Percentiles rank a stretch among this genome's conserved stretches.
phyloP scores from a whole-genome alignment of 2,888 invertebrate species.

The Eudemis profundana region DNA sequence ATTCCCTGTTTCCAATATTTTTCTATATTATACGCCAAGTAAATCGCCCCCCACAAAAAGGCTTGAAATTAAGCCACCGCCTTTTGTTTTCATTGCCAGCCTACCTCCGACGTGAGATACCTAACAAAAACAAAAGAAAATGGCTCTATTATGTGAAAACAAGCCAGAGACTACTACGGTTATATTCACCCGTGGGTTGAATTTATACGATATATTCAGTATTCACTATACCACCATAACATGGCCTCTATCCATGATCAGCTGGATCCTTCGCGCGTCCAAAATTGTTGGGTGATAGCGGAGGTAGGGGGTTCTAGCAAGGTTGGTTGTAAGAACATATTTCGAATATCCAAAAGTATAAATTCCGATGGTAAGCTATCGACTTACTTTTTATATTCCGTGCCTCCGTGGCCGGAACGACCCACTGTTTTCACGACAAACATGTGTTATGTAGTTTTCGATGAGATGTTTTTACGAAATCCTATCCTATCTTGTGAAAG shows the following conservation, averaged over 20 bases:
- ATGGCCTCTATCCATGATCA: constrained; percentile 57
- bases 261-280: constrained; percentile 43
- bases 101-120: constrained; percentile 78
- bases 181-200: constrained; percentile 83
- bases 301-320: constrained; percentile 53
- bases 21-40: constrained; percentile 42
- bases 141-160: constrained; percentile 85
- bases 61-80: constrained; percentile 77
- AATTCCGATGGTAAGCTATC: constrained; percentile 83
- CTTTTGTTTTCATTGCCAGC: constrained; percentile 83
- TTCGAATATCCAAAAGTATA: constrained; percentile 85
- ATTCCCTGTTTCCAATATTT: constrained; percentile 3
- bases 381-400: constrained; percentile 85
- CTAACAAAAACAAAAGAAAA: constrained; percentile 85
- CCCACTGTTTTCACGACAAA: constrained; percentile 81
- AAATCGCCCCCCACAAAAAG: constrained; percentile 59
- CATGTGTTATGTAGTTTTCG: constrained; percentile 62
- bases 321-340: constrained; percentile 71
- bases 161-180: constrained; percentile 80
- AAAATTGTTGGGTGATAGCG: not conserved
- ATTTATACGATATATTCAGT: constrained; percentile 83
- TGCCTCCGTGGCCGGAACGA: constrained; percentile 77
- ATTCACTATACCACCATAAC: constrained; percentile 64
- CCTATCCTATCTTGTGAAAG: constrained; percentile 42
- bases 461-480: constrained; percentile 49